Evolutionary conservation across 2,888 invertebrate species (phyloP).

Genomic region (Boloria euphrosyne): DNA sequence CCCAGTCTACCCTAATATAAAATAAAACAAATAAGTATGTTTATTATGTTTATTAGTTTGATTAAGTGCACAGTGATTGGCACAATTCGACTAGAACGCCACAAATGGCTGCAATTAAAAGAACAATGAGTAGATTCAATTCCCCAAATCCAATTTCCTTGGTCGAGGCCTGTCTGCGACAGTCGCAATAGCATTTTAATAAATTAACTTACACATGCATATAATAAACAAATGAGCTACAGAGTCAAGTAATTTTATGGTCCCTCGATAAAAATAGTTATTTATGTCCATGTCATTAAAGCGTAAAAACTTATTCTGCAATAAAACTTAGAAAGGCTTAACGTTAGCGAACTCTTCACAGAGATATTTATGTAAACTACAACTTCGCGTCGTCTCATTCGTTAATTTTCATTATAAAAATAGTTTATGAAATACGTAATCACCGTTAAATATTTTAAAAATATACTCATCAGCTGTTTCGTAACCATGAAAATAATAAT

Average conservation of each 20-base stretch:
- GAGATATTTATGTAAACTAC: constrained; percentile 11
- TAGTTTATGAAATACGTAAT: constrained; percentile 32
- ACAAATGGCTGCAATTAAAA: constrained; percentile 80
- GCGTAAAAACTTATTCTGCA: constrained; percentile 5
- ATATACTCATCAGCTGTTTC: constrained; percentile 52
- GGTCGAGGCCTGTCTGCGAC: constrained; percentile 70
- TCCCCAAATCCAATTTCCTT: constrained; percentile 81
- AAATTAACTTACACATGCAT: constrained; percentile 47
- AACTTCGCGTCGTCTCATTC: constrained; percentile 7
- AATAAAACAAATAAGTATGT: no score
- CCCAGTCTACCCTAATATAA: no score
- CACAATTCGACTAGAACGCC: constrained; percentile 78
- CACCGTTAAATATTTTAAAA: constrained; percentile 43
- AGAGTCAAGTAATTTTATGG: constrained; percentile 15
- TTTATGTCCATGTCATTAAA: constrained; percentile 19
- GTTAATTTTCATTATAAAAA: constrained; percentile 35
- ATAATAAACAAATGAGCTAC: constrained; percentile 24
- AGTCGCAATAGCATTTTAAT: constrained; percentile 60
- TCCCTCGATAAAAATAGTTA: constrained; percentile 14
- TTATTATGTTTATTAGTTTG: constrained; percentile 5
- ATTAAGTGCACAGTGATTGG: constrained; percentile 64
- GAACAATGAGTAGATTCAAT: constrained; percentile 81
- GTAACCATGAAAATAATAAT: constrained; percentile 68
- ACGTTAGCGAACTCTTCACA: constrained; percentile 7
- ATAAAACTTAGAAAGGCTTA: constrained; percentile 7